phyloP scores from a whole-genome alignment of 2,888 invertebrate genomes.

The Nomada fabriciana region DNA sequence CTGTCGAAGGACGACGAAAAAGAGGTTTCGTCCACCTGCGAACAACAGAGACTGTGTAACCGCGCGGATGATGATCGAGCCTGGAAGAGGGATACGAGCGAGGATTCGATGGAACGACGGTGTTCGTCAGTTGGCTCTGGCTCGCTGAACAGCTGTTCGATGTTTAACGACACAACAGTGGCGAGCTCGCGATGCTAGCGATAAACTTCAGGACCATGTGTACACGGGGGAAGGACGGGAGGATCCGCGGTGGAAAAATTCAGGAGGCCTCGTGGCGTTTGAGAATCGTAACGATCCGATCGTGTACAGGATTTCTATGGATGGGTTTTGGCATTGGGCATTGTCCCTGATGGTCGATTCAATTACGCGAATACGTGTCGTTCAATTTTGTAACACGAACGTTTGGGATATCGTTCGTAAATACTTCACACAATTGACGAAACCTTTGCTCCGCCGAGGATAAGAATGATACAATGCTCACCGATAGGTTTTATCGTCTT shows the following conservation, averaged over 20 bases:
- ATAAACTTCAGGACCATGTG: constrained; percentile 48
- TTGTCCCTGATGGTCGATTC: background rate
- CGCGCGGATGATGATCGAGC: background rate
- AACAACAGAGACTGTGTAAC: constrained; percentile 4
- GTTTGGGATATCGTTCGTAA: no score
- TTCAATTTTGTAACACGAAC: no score
- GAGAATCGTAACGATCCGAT: background rate
- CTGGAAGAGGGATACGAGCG: background rate
- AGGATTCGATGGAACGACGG: background rate
- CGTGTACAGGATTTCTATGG: background rate
- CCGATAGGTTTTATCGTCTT: no score
- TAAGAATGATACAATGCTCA: no score
- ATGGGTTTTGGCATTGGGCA: no score
- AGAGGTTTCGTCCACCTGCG: constrained; percentile 9
- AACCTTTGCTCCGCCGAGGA: no score
- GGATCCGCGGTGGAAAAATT: constrained; percentile 19
- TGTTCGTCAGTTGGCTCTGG: constrained; percentile 14
- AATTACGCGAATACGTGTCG: no score
- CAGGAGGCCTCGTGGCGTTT: constrained; percentile 28
- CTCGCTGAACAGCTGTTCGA: constrained; percentile 48
- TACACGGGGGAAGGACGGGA: background rate
- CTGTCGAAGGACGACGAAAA: constrained; percentile 46
- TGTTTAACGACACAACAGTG: constrained; percentile 60
- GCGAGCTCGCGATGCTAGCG: constrained; percentile 30
- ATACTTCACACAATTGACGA: no score